Conservation (phyloP, 2,888 invertebrate species). For the Galeopsomyia nigrocyanea region DNA sequence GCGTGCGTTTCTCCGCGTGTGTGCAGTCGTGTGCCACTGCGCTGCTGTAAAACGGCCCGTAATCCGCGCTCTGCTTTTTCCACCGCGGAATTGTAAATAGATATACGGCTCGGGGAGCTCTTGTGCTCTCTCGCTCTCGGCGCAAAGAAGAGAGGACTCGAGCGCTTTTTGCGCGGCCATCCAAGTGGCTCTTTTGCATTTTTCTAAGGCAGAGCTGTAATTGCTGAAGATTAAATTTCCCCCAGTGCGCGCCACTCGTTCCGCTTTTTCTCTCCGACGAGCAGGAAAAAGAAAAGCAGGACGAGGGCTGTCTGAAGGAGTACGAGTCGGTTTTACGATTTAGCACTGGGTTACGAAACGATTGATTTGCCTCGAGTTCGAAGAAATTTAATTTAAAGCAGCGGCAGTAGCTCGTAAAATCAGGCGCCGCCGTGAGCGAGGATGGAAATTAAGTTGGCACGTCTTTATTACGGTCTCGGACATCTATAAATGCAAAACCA, state of each 20-base stretch:
- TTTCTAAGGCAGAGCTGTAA: slow-evolving; percentile 12
- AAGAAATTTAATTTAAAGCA: too few species aligned
- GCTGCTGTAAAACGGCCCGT: slow-evolving; percentile 23
- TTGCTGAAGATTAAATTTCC: slow-evolving; percentile 37
- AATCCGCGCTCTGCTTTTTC: slow-evolving; percentile 16
- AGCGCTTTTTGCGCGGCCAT: slow-evolving; percentile 1
- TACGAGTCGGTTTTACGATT: too few species aligned
- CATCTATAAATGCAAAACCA: too few species aligned
- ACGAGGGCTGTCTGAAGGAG: too few species aligned
- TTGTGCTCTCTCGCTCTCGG: background rate
- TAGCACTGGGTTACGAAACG: too few species aligned
- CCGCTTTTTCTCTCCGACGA: background rate
- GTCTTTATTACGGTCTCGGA: too few species aligned
- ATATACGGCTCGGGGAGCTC: slow-evolving; percentile 14
- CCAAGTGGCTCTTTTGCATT: slow-evolving; percentile 11
- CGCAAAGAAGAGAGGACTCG: background rate
- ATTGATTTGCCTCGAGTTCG: too few species aligned
- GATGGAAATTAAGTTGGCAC: too few species aligned
- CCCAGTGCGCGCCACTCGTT: too few species aligned
- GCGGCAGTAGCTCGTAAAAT: too few species aligned
- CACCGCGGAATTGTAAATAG: slow-evolving; percentile 24
- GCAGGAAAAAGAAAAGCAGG: background rate
- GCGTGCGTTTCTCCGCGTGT: background rate
- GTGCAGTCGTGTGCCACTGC: background rate
- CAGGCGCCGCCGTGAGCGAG: too few species aligned